Conservation (phyloP, 2,113 vertebrate genomes). For the Bucco capensis region DNA sequence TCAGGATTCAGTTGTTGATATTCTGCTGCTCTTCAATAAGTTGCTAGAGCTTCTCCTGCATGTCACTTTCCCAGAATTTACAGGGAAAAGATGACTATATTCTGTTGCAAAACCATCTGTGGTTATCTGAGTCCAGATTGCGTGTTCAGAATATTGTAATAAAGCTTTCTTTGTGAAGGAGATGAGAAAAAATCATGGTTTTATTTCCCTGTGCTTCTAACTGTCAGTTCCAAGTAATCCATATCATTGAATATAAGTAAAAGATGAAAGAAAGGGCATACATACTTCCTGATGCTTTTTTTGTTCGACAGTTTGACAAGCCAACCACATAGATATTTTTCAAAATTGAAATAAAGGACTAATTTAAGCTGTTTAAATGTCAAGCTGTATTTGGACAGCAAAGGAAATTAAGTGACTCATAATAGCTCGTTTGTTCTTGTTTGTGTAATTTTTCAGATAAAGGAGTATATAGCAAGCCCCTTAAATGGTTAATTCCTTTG, state of each 20-base stretch:
- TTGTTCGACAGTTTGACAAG: conserved; percentile 1
- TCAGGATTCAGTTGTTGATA: neutral
- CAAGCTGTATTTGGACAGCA: neutral
- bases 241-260: neutral
- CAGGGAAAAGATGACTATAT: neutral
- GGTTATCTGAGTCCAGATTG: neutral
- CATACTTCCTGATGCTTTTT: conserved; percentile 6
- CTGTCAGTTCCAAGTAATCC: neutral
- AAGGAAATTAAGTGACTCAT: conserved; percentile 12
- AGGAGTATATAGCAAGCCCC: neutral
- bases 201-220: neutral
- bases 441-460: conserved; percentile 13
- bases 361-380: conserved; percentile 41
- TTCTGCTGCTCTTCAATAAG: neutral
- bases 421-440: conserved; percentile 20
- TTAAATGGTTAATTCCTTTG: conserved; percentile 32
- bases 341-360: neutral
- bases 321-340: neutral
- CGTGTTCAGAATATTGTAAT: neutral
- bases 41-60: neutral
- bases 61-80: neutral
- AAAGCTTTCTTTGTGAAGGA: neutral
- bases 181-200: neutral
- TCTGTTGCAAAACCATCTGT: neutral
- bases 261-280: neutral